A percentile compares a stretch with the other conserved stretches of the same genome.
Evolutionary conservation across 2,888 invertebrate species (phyloP).

Genomic region (Panorpa germanica): DNA sequence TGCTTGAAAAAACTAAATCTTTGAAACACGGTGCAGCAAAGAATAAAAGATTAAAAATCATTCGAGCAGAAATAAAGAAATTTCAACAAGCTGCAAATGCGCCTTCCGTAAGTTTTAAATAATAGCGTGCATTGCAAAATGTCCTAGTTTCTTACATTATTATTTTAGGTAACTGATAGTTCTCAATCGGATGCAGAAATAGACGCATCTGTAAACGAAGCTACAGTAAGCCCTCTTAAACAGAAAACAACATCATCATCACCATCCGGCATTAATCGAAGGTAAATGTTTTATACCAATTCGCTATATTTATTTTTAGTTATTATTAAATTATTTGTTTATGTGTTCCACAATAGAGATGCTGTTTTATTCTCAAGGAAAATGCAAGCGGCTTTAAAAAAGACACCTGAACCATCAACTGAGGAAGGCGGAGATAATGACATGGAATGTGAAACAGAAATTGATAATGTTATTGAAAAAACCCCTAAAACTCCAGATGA

Average conservation of each 20-base stretch:
- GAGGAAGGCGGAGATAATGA: too few species aligned
- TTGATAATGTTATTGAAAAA: conserved; percentile 13
- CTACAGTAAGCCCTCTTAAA: conserved; percentile 16
- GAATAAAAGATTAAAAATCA: conserved; percentile 34
- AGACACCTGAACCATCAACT: conserved; percentile 16
- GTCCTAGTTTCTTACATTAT: too few species aligned
- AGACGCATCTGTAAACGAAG: conserved; percentile 13
- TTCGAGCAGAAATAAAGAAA: conserved; percentile 35
- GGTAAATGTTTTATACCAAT: too few species aligned
- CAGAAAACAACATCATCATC: conserved; percentile 18
- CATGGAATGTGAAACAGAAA: conserved; percentile 12
- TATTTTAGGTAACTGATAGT: conserved; percentile 18
- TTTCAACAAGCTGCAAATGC: conserved; percentile 22
- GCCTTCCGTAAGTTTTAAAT: conserved; percentile 16
- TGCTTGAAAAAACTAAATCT: conserved; percentile 39
- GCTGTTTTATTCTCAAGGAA: conserved; percentile 64
- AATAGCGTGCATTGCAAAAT: conserved; percentile 6
- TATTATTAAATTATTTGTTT: conserved; percentile 3
- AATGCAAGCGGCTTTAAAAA: conserved; percentile 34
- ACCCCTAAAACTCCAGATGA: conserved; percentile 22
- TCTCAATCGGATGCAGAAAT: conserved; percentile 22
- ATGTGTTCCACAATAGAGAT: conserved; percentile 26
- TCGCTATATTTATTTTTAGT: background rate
- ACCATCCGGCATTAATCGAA: conserved; percentile 24
- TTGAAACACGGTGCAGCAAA: conserved; percentile 35